A percentile compares a stretch with the other conserved stretches of the same genome.
Conservation (phyloP, 2,797 vertebrate genomes). For the Phalloptychus januarius region DNA sequence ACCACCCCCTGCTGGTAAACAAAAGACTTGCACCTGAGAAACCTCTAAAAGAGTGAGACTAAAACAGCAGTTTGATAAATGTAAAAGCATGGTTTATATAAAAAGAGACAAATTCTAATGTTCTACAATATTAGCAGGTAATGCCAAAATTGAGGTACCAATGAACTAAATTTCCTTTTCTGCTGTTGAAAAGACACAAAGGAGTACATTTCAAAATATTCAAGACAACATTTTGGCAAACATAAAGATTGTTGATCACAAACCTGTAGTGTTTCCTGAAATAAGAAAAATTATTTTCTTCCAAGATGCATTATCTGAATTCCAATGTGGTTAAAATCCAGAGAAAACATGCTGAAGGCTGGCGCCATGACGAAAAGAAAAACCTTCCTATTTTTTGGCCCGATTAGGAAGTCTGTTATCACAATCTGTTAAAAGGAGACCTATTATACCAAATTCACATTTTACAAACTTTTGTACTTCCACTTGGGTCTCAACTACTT, state of each 20-base stretch:
- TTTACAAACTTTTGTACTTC: no score
- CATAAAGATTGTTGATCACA: conserved; percentile 49
- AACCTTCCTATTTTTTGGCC: conserved; percentile 11
- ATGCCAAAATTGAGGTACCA: conserved; percentile 71
- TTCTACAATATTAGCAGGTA: conserved; percentile 57
- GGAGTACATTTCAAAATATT: conserved; percentile 49
- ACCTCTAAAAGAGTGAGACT: neutral
- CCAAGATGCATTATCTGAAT: conserved; percentile 24
- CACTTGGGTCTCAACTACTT: no score
- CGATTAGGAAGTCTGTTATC: conserved; percentile 23
- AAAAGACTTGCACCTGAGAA: conserved; percentile 20
- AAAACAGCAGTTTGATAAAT: conserved; percentile 16
- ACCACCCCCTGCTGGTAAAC: conserved; percentile 57
- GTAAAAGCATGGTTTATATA: conserved; percentile 55
- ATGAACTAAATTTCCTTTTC: conserved; percentile 41
- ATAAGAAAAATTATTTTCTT: conserved; percentile 8
- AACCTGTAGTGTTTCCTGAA: conserved; percentile 34
- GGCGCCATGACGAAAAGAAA: conserved; percentile 15
- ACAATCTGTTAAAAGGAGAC: conserved; percentile 1
- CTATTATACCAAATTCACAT: no score
- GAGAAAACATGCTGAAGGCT: conserved; percentile 13
- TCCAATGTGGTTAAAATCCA: conserved; percentile 19
- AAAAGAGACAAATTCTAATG: conserved; percentile 58
- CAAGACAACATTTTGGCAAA: conserved; percentile 51
- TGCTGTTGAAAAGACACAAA: conserved; percentile 43